A percentile compares a stretch with the other conserved stretches of the same genome.
These are phyloP conservation scores for Eulithis prunata DNA, from an alignment of 2,888 invertebrate genomes.

Conservation along the genomic window DNA sequence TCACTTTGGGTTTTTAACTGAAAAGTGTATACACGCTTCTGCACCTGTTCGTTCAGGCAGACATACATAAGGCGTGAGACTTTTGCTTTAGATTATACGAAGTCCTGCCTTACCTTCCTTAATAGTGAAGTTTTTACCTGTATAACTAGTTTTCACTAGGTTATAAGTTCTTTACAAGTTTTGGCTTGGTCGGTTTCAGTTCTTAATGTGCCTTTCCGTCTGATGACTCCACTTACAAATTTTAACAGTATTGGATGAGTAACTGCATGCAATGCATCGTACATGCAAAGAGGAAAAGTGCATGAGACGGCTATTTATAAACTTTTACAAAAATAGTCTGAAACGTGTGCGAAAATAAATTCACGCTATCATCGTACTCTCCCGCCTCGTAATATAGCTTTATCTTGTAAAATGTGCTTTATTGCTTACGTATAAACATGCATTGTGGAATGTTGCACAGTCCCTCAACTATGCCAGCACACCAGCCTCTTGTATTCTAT, in stretches of 20 bases:
- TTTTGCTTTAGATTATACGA: too few species aligned
- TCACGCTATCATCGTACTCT: slow-evolving; percentile 27
- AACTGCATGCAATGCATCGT: not conserved
- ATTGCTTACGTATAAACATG: slow-evolving; percentile 15
- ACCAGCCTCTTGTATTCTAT: slow-evolving; percentile 2
- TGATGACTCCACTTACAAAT: not conserved
- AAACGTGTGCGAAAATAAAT: slow-evolving; percentile 27
- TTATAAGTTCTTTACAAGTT: too few species aligned
- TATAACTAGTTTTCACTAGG: too few species aligned
- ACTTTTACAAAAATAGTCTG: slow-evolving; percentile 21
- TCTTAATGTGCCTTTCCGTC: too few species aligned
- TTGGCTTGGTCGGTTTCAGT: too few species aligned
- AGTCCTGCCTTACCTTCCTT: too few species aligned
- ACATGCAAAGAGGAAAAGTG: slow-evolving; percentile 25
- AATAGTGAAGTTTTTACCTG: too few species aligned
- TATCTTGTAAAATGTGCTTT: slow-evolving; percentile 24
- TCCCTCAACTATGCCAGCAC: slow-evolving; percentile 6
- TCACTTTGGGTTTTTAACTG: too few species aligned
- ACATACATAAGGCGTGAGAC: too few species aligned
- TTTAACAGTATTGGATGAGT: slow-evolving; percentile 6
- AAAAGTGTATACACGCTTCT: too few species aligned
- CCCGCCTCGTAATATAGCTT: slow-evolving; percentile 18
- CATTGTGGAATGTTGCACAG: slow-evolving; percentile 16
- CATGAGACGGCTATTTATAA: slow-evolving; percentile 26
- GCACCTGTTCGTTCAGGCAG: too few species aligned